These are phyloP conservation scores for Eudyptes chrysolophus DNA, from an alignment of 2,113 vertebrate species.

Conservation along the genomic window DNA sequence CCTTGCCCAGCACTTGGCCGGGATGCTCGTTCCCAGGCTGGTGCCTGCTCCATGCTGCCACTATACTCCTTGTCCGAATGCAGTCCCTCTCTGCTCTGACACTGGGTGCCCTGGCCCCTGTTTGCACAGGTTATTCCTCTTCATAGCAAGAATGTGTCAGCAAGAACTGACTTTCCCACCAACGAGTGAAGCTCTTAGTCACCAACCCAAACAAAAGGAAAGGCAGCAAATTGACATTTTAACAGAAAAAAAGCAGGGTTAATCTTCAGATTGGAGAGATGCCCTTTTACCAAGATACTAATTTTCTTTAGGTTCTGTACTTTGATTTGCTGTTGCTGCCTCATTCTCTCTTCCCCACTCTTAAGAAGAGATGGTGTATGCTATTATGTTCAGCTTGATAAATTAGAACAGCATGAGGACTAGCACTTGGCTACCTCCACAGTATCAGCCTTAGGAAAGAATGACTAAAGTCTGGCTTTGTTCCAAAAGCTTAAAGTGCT, in stretches of 20 bases:
- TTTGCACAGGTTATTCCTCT: neutral
- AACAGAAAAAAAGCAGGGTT: neutral
- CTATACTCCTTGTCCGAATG: neutral
- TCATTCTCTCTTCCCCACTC: neutral
- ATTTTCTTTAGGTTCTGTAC: neutral
- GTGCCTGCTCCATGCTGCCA: neutral
- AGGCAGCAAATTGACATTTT: slow-evolving; percentile 1
- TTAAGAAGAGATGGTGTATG: neutral
- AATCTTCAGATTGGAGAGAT: neutral
- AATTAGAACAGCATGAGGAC: neutral
- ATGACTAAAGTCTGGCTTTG: slow-evolving; percentile 21
- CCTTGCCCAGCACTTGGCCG: rapidly evolving
- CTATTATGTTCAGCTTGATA: neutral
- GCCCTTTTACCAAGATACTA: neutral
- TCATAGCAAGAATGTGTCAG: slow-evolving; percentile 6
- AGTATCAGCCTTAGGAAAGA: slow-evolving; percentile 13
- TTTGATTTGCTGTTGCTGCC: neutral
- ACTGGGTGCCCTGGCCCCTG: neutral
- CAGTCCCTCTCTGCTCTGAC: neutral
- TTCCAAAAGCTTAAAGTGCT: slow-evolving; percentile 9
- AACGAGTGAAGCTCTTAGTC: slow-evolving; percentile 19
- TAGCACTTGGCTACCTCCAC: neutral
- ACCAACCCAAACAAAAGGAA: slow-evolving; percentile 32
- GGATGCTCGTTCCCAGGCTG: neutral
- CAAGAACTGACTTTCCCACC: slow-evolving; percentile 52